Evolutionary conservation across 2,888 invertebrate species (phyloP).

Genomic region (Cinara cedri): DNA sequence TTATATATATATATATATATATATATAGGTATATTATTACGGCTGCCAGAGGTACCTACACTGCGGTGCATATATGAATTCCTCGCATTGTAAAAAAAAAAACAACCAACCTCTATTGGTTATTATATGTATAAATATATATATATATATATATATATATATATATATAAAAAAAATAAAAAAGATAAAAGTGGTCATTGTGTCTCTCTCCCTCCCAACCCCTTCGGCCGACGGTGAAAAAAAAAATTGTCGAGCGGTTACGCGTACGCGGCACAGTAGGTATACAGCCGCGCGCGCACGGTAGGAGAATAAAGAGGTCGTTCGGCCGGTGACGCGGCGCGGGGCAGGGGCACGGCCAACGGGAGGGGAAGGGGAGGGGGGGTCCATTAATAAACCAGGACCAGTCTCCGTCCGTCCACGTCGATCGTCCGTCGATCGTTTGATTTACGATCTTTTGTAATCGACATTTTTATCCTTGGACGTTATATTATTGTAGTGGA

Average conservation of each 20-base stretch:
- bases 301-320: conserved; percentile 54
- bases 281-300: neutral
- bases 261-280: neutral
- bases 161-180: no score
- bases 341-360: neutral
- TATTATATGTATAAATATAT: no score
- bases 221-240: neutral
- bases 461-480: conserved; percentile 53
- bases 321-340: neutral
- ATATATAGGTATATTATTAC: no score
- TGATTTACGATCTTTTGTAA: conserved; percentile 56
- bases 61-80: conserved; percentile 19
- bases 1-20: conserved; percentile 16
- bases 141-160: no score
- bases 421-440: conserved; percentile 55
- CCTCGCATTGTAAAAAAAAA: conserved; percentile 30
- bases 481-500: neutral
- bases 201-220: neutral
- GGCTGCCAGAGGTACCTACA: neutral
- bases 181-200: conserved; percentile 46
- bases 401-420: conserved; percentile 48
- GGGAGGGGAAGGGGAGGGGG: neutral
- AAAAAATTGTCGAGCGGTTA: conserved; percentile 43
- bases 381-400: conserved; percentile 54
- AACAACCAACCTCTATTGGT: conserved; percentile 26